Conservation (phyloP, 1,140 invertebrate species). For the Orchesella cincta region DNA sequence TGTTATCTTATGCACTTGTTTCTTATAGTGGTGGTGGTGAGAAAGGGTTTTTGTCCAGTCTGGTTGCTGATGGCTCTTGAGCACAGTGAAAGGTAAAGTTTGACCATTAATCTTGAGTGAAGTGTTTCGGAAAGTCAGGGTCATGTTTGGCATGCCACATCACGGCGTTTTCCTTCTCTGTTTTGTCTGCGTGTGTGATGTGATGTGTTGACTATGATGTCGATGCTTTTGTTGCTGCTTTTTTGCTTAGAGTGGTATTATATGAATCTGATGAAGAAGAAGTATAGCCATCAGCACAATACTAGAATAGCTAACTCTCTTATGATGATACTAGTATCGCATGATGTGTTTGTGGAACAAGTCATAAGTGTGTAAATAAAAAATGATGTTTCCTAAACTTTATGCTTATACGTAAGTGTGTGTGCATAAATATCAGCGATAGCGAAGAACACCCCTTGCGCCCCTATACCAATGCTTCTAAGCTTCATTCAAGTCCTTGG, state of each 20-base stretch:
- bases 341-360: conserved; percentile 8
- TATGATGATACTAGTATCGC: background rate
- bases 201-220: background rate
- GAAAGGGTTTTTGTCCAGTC: conserved; percentile 18
- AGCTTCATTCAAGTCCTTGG: no score
- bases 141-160: background rate
- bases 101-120: conserved; percentile 30
- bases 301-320: no score
- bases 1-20: conserved; percentile 7
- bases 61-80: conserved; percentile 23
- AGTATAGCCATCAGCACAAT: no score
- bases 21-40: background rate
- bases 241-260: background rate
- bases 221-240: no score
- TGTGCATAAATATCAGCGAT: no score
- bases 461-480: no score
- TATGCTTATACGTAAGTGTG: no score
- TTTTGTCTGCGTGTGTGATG: background rate
- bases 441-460: no score
- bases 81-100: conserved; percentile 16
- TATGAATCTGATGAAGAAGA: background rate
- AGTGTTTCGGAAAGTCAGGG: conserved; percentile 27
- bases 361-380: conserved; percentile 26
- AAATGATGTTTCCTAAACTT: conserved; percentile 9
- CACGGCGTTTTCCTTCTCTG: background rate